Evolutionary conservation across 2,113 vertebrate species (phyloP).

Genomic region (Dermatemys mawii): DNA sequence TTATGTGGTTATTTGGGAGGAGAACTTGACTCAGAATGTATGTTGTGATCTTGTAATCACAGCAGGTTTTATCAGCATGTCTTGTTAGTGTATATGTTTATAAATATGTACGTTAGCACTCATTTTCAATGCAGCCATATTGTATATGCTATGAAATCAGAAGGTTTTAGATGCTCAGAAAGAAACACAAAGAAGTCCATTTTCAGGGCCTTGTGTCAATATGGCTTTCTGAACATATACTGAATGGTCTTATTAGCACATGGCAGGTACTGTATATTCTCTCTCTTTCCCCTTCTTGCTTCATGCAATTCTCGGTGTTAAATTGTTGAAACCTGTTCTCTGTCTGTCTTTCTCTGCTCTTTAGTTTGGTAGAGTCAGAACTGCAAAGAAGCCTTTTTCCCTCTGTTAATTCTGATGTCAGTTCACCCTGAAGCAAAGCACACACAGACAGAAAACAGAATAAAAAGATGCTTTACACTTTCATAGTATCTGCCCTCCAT

Average conservation of each 20-base stretch:
- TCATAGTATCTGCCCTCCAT: neutral
- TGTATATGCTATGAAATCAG: neutral
- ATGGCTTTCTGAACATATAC: neutral
- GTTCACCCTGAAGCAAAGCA: neutral
- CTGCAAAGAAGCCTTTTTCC: neutral
- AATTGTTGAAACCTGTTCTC: neutral
- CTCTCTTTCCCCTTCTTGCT: neutral
- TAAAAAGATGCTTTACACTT: neutral
- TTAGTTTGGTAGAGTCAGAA: neutral
- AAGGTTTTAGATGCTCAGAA: accelerated
- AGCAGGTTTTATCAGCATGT: neutral
- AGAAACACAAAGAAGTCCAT: neutral
- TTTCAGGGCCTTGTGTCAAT: accelerated
- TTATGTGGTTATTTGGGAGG: neutral
- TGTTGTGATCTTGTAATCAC: neutral
- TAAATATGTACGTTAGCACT: neutral
- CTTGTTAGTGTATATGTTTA: neutral
- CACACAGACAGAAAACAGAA: neutral
- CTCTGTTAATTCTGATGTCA: neutral
- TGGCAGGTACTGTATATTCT: neutral
- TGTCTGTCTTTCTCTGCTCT: neutral
- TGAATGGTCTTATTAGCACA: neutral
- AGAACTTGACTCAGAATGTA: neutral
- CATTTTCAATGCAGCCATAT: neutral
- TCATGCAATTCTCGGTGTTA: neutral